Conservation (phyloP, 2,888 invertebrate genomes). For the Phanerotoma sp. region DNA sequence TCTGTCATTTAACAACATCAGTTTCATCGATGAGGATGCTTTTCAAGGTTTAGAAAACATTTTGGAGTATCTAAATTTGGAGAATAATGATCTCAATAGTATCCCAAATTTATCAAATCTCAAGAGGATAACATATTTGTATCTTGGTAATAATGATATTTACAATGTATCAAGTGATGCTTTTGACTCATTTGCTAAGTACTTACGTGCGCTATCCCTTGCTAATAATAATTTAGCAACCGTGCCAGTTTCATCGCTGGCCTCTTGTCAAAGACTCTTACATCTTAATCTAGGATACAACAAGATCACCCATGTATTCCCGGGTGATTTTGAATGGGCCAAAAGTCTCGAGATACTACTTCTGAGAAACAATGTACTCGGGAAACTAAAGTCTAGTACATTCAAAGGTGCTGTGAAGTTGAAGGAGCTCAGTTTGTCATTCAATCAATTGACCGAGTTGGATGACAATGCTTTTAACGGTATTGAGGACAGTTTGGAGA, state of each 20-base stretch:
- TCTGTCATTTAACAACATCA: constrained; percentile 75
- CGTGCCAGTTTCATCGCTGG: constrained; percentile 71
- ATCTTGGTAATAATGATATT: constrained; percentile 78
- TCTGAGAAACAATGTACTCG: constrained; percentile 81
- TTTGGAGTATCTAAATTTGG: constrained; percentile 80
- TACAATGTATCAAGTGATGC: constrained; percentile 67
- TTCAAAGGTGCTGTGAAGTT: constrained; percentile 68
- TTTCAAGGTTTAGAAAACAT: constrained; percentile 73
- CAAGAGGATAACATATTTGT: constrained; percentile 74
- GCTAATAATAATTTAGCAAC: constrained; percentile 78
- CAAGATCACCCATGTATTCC: constrained; percentile 74
- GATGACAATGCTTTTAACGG: constrained; percentile 79
- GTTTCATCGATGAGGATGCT: constrained; percentile 68
- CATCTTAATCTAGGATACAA: constrained; percentile 90
- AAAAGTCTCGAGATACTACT: constrained; percentile 77
- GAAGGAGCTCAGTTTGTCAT: constrained; percentile 86
- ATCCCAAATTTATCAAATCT: constrained; percentile 71
- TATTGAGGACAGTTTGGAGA: constrained; percentile 74
- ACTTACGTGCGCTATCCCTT: constrained; percentile 75
- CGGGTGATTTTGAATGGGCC: constrained; percentile 82
- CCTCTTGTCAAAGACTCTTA: constrained; percentile 73
- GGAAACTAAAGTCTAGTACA: constrained; percentile 57
- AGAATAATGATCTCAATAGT: constrained; percentile 72
- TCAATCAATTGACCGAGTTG: constrained; percentile 83
- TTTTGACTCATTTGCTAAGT: constrained; percentile 61